A percentile compares a stretch with the other conserved stretches of the same genome.
Conservation (phyloP, 2,113 vertebrate genomes). For the Phoxinus phoxinus region DNA sequence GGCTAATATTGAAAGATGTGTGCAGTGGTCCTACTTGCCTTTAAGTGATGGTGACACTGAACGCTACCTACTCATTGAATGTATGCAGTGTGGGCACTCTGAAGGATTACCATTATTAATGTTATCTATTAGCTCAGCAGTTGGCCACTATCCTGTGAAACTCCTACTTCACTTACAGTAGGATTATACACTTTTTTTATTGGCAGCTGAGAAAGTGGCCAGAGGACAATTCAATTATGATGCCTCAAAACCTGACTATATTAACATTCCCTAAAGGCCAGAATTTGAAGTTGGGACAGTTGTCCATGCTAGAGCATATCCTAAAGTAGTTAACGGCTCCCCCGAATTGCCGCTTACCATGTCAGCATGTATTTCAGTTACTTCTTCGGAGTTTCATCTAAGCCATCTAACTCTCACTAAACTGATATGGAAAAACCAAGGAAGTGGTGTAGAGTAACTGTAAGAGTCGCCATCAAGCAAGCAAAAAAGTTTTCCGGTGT, state of each 20-base stretch:
- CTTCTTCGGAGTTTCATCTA: constrained; percentile 18
- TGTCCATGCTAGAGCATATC: constrained; percentile 19
- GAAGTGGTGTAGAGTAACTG: not conserved
- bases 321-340: constrained; percentile 56
- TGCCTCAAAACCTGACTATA: constrained; percentile 28
- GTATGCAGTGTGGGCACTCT: constrained; percentile 65
- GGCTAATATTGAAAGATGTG: constrained; percentile 73
- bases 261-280: constrained; percentile 16
- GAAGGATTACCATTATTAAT: constrained; percentile 66
- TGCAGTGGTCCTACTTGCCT: constrained; percentile 65
- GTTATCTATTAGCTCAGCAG: constrained; percentile 65
- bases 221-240: constrained; percentile 53
- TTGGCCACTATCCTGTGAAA: constrained; percentile 56
- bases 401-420: constrained; percentile 2
- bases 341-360: not conserved
- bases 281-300: constrained; percentile 23
- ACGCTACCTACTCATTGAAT: constrained; percentile 55
- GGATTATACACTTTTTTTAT: constrained; percentile 56
- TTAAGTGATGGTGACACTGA: constrained; percentile 69
- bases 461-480: not conserved
- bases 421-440: not conserved
- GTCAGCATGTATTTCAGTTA: constrained; percentile 51
- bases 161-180: constrained; percentile 56
- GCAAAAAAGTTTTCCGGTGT: not conserved
- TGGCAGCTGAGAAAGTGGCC: constrained; percentile 39